phyloP scores from a whole-genome alignment of 2,797 vertebrate genomes.

The Anguilla marmorata region DNA sequence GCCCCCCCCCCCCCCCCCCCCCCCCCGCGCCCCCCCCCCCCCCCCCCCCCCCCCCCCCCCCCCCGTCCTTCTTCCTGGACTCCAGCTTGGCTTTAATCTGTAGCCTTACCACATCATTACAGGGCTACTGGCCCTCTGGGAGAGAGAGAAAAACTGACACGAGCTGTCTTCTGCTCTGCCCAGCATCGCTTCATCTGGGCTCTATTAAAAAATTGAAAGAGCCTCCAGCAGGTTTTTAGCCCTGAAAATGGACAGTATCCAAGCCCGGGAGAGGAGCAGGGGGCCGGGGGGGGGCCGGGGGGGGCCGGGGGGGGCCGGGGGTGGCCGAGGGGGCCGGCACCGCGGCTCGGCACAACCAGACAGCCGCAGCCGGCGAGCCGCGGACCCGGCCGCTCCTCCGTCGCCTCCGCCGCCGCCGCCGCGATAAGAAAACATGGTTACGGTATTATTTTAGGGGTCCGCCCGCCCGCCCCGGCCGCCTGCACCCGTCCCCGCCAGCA shows the following conservation, averaged over 20 bases:
- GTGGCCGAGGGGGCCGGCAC: constrained; percentile 54
- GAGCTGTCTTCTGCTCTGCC: constrained; percentile 58
- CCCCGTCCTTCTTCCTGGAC: constrained; percentile 47
- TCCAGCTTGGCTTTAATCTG: constrained; percentile 57
- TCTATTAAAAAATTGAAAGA: constrained; percentile 61
- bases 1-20: no score
- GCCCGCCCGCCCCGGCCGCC: constrained; percentile 58
- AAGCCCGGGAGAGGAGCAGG: constrained; percentile 40
- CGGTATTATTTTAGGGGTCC: constrained; percentile 85
- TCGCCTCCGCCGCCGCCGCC: not conserved
- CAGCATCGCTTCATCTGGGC: constrained; percentile 58
- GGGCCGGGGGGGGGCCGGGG: constrained; percentile 52
- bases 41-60: constrained; percentile 36
- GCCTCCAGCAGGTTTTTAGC: constrained; percentile 60
- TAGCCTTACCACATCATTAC: constrained; percentile 61
- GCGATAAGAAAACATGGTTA: constrained; percentile 81
- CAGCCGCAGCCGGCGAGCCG: constrained; percentile 63
- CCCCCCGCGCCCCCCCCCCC: no score
- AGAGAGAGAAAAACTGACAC: constrained; percentile 57
- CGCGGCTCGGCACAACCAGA: constrained; percentile 66
- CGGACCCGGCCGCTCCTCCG: constrained; percentile 72
- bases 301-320: constrained; percentile 53
- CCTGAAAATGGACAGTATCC: constrained; percentile 62
- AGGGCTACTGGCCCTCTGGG: constrained; percentile 59
- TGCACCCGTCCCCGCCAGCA: constrained; percentile 72